A percentile compares a stretch with the other conserved stretches of the same genome.
phyloP scores from a whole-genome alignment of 2,113 vertebrate genomes.

The Grus americana region DNA sequence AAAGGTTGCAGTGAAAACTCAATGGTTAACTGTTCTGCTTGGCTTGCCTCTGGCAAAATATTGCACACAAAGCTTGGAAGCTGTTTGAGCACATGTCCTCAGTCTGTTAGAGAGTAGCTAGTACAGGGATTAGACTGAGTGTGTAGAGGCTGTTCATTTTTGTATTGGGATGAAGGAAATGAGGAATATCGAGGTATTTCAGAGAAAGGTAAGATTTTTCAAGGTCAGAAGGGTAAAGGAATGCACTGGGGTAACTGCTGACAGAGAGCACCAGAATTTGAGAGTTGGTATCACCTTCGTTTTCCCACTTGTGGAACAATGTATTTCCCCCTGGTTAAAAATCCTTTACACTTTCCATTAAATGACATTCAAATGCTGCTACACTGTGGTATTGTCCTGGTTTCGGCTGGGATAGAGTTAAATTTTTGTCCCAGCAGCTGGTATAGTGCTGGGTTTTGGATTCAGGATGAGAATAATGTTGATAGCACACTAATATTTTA shows the following conservation, averaged over 20 bases:
- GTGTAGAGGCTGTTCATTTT: background rate
- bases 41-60: background rate
- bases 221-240: background rate
- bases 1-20: background rate
- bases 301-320: background rate
- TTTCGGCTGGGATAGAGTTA: too few species aligned
- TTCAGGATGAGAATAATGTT: too few species aligned
- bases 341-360: background rate
- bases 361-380: background rate
- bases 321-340: background rate
- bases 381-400: background rate
- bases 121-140: background rate
- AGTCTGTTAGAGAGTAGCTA: background rate
- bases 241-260: background rate
- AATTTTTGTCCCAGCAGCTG: too few species aligned
- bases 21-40: background rate
- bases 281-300: background rate
- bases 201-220: background rate
- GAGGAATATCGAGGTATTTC: background rate
- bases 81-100: background rate
- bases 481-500: too few species aligned
- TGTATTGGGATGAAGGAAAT: background rate
- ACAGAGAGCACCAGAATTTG: background rate
- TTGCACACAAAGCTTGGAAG: background rate
- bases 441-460: too few species aligned